Base-by-base conservation (phyloP, 2,888 invertebrate species). In the Orthosia gracilis region DNA sequence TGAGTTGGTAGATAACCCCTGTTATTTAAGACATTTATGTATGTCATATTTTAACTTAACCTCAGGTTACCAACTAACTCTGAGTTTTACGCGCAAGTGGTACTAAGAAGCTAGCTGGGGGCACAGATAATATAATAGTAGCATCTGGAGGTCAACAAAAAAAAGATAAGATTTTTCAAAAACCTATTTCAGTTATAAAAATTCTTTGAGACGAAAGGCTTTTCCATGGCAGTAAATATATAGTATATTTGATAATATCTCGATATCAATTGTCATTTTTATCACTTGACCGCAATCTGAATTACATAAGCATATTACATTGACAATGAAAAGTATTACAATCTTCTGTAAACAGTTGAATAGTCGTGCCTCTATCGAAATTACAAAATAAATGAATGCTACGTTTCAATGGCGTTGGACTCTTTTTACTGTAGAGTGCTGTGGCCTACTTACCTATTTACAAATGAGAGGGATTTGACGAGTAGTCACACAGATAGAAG, bases 371-470 rank as follows among this genome's bases (percentile, higher is more conserved):
- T 13, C 21, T 64, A 64, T 80, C 50, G 31, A 64, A 73, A 50
- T 73, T 31, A 80, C 73, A 64, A 80, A 64, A 72, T 72, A 64
- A 54, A 64, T 26, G 47, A 47, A 58, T 64, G 23, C 49, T 55
- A 54, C 40, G 21, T 80, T 73, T 77, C 61, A 73, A 80, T 80
- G 23, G 40, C 62, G 61, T 17, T 55, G 55, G 13, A 23, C 45
- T 80, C 80, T 77, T 73, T 62, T 80, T 13, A 62, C 17, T 50
- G 26, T 55, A 11, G 9, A 50, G 73, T 31, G 73, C 73, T 62
- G 31, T 62, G 80, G 13, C 73, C 76, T 76, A 76, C 73, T 76
- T 80, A 76, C 73, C 80, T 80, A 78, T 17, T 23, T 21, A 15
- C 21, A 55, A 71, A 54, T 61, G 54, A 26, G 54, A 15, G 50